Evolutionary conservation across 2,888 invertebrate genomes (phyloP).

Genomic region (Falcaria lacertinaria): DNA sequence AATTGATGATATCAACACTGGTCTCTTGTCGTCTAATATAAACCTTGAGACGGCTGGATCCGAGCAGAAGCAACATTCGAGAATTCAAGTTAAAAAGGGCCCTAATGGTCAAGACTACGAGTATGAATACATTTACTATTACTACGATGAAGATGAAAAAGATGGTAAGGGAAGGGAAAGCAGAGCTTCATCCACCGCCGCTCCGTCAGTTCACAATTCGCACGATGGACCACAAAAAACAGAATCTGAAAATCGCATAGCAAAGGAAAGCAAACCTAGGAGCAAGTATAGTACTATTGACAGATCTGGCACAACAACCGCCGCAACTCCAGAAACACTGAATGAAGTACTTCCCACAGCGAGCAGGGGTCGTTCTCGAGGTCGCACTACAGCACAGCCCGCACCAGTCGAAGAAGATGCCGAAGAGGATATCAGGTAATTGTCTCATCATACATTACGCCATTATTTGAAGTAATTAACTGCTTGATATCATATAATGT

Average conservation of each 20-base stretch:
- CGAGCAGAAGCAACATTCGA: conserved; percentile 84
- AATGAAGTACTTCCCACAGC: conserved; percentile 83
- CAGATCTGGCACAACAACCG: conserved; percentile 54
- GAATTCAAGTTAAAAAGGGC: conserved; percentile 91
- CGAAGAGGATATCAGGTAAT: conserved; percentile 70
- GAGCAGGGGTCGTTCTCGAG: conserved; percentile 66
- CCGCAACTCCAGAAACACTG: conserved; percentile 79
- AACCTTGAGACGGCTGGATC: conserved; percentile 82
- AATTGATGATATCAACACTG: conserved; percentile 72
- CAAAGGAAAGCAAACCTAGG: conserved; percentile 66
- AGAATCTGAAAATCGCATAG: conserved; percentile 64
- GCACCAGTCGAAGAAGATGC: conserved; percentile 75
- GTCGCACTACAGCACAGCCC: conserved; percentile 67
- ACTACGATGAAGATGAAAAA: conserved; percentile 90
- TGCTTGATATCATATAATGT: conserved; percentile 18
- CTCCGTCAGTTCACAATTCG: conserved; percentile 64
- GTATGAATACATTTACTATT: conserved; percentile 95
- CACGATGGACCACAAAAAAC: conserved; percentile 81
- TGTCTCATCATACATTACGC: too few relatives aligned
- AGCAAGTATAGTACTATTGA: conserved; percentile 80
- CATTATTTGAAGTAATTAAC: conserved; percentile 13
- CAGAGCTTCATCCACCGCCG: conserved; percentile 37
- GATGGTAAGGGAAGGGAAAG: conserved; percentile 42
- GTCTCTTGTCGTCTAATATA: conserved; percentile 70
- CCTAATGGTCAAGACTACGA: conserved; percentile 95